Evolutionary conservation across 2,797 vertebrate genomes (phyloP).

Genomic region (Leptoclinus maculatus): DNA sequence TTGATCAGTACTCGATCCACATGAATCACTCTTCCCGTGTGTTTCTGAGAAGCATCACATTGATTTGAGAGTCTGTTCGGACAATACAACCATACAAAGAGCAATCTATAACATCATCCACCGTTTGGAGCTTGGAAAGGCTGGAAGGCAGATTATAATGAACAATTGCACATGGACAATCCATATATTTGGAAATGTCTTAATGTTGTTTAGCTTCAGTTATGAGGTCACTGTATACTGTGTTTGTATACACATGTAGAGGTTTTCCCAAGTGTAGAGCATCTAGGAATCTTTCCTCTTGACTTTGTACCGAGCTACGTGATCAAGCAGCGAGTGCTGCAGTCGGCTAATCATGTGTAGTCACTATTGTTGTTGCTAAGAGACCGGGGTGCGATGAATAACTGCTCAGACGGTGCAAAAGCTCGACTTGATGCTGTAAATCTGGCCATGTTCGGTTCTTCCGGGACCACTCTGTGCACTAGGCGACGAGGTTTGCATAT

Average conservation of each 20-base stretch:
- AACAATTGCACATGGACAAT: constrained; percentile 3
- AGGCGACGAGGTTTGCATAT: constrained; percentile 21
- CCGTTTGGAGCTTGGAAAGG: neutral
- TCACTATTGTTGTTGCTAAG: constrained; percentile 76
- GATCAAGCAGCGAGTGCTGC: constrained; percentile 29
- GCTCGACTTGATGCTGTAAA: constrained; percentile 48
- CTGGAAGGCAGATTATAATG: constrained; percentile 1
- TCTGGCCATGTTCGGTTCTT: constrained; percentile 42
- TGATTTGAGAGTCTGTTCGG: constrained; percentile 34
- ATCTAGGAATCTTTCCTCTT: constrained; percentile 4
- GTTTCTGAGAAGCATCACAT: constrained; percentile 31
- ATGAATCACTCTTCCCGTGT: constrained; percentile 11
- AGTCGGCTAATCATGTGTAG: constrained; percentile 60
- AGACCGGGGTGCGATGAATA: constrained; percentile 60
- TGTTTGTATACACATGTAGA: neutral
- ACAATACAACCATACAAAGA: neutral
- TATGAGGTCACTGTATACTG: neutral
- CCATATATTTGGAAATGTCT: neutral
- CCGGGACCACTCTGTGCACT: constrained; percentile 16
- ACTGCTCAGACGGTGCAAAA: constrained; percentile 55
- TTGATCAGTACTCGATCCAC: constrained; percentile 29
- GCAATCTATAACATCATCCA: neutral
- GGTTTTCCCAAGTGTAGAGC: neutral
- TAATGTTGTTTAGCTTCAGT: neutral
- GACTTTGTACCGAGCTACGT: constrained; percentile 30